A percentile compares a stretch with the other conserved stretches of the same genome.
These are phyloP conservation scores for Penaeus indicus DNA, from an alignment of 1,140 invertebrate species.

Conservation along the genomic window DNA sequence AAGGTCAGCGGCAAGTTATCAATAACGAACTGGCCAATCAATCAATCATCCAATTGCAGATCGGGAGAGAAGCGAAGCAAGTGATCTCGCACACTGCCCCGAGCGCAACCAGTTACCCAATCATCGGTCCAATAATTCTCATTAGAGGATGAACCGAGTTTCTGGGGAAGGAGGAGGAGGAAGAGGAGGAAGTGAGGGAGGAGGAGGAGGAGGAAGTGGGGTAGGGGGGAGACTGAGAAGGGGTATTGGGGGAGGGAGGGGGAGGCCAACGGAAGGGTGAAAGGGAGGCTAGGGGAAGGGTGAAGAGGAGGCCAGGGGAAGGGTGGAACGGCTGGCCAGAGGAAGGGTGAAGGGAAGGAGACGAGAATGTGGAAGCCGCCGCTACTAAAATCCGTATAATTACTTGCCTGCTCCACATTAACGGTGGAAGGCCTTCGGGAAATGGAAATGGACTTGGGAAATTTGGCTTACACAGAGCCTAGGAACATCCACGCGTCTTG, in stretches of 20 bases:
- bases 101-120: constrained; percentile 23
- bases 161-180: constrained; percentile 27
- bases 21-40: neutral
- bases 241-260: too few species aligned
- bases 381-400: constrained; percentile 55
- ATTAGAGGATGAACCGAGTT: constrained; percentile 16
- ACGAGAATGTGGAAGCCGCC: constrained; percentile 29
- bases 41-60: too few species aligned
- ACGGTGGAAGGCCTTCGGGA: constrained; percentile 53
- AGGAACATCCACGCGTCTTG: neutral
- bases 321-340: too few species aligned
- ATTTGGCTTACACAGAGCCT: constrained; percentile 6
- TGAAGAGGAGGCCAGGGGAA: too few species aligned
- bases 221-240: too few species aligned
- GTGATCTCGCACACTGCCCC: neutral
- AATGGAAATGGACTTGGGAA: constrained; percentile 54
- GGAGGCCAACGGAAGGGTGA: too few species aligned
- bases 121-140: constrained; percentile 52
- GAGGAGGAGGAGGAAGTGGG: too few species aligned
- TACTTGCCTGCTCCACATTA: constrained; percentile 50
- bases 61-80: too few species aligned
- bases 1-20: neutral
- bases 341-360: too few species aligned
- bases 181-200: neutral
- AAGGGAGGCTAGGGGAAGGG: too few species aligned